Base-by-base conservation (phyloP, 1,140 invertebrate species). In the Musca domestica region DNA sequence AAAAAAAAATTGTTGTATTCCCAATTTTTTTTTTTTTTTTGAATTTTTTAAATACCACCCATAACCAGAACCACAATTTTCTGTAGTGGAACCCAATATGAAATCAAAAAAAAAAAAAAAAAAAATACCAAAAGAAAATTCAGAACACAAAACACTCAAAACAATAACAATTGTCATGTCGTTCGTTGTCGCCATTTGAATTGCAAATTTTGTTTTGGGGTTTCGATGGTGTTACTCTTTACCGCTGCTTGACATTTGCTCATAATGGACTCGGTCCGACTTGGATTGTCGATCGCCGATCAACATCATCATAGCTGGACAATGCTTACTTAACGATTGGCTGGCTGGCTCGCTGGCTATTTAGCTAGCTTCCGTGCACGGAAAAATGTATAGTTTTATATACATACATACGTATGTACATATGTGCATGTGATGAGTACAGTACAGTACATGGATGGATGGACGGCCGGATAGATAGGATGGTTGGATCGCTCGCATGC, bases 191-290 rank as follows among this genome's bases (percentile, higher is more conserved):
- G 20, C n/a, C 27, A 61, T 61, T 30, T 34, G 56, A 61, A 61
- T 61, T 61, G 56, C 56, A 61, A 61, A 61, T 61, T 34, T 61
- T 19, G 15, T 49, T 49, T 49, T 49, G 48, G 17, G 20, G 48
- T 51, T 51, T 51, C 12, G 17, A 19, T 20, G 48, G 17, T 51
- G 48, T 51, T 51, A 17, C 20, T 19, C 17, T 34, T 61, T 41
- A 61, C 56, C 34, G 27, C 34, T 61, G 27, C 34, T 61, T 61
- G 56, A 61, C 56, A 61, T 61, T 61, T 61, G 56, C 20, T 61
- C 27, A 34, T 61, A 61, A 41, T 61, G 56, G 54, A 58, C 54
- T 30, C 27, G 3, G n/a, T n/a, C 19, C 56, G 27, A 61, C 25
- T 34, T 34, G 34, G 30, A 58, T 27, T 30, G 54, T n/a, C 25